These are phyloP conservation scores for Irena cyanogastra DNA, from an alignment of 2,113 vertebrate genomes.

Conservation along the genomic window DNA sequence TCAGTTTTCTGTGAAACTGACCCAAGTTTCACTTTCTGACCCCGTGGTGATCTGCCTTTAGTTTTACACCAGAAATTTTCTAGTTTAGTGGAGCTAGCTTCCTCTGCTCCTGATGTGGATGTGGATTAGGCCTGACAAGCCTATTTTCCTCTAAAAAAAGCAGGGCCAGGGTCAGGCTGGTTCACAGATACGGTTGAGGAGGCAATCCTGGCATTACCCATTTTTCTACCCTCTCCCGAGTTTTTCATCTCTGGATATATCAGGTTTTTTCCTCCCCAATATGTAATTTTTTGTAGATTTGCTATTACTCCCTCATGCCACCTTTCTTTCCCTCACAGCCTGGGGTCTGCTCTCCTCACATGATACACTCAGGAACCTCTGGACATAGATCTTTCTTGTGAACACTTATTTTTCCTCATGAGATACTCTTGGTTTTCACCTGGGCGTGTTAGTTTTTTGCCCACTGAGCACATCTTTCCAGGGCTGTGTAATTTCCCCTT, in stretches of 20 bases:
- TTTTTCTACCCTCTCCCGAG: neutral
- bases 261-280: accelerated
- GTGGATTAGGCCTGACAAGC: neutral
- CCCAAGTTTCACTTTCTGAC: neutral
- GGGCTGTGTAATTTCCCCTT: neutral
- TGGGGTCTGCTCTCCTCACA: neutral
- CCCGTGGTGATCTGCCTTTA: neutral
- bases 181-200: accelerated
- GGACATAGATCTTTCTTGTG: accelerated
- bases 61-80: neutral
- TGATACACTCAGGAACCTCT: accelerated
- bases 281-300: accelerated
- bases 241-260: neutral
- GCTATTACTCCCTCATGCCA: accelerated
- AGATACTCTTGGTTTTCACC: neutral
- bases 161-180: neutral
- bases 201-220: neutral
- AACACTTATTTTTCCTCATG: neutral
- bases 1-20: neutral
- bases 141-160: neutral
- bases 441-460: neutral
- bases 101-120: neutral
- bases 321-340: neutral
- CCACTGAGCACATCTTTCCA: neutral
- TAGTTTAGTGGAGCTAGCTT: neutral